These are phyloP conservation scores for Flexamia atlantica DNA, from an alignment of 2,888 invertebrate species.

Conservation along the genomic window DNA sequence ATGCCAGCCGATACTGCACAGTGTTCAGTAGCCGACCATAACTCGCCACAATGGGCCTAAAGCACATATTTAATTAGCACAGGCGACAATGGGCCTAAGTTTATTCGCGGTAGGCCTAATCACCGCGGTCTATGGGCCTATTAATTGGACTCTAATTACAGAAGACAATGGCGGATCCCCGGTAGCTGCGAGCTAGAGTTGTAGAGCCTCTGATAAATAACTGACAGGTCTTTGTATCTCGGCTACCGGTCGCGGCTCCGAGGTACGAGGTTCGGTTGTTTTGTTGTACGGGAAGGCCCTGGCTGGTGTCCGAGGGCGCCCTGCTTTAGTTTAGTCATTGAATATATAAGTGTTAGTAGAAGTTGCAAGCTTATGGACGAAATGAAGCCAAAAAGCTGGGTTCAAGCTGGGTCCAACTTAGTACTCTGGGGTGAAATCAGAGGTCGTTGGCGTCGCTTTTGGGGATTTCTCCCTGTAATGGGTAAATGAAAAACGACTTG, in stretches of 20 bases:
- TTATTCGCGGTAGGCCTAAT: constrained; percentile 45
- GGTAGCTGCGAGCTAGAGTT: constrained; percentile 36
- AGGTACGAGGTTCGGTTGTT: background rate
- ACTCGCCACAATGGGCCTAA: constrained; percentile 22
- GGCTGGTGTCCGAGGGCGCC: no score
- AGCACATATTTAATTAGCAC: constrained; percentile 48
- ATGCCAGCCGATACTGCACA: constrained; percentile 38
- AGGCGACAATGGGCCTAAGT: constrained; percentile 52
- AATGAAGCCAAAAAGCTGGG: no score
- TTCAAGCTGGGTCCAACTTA: no score
- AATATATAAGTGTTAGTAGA: no score
- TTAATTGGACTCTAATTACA: constrained; percentile 59
- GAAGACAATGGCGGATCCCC: constrained; percentile 45
- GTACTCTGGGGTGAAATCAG: no score
- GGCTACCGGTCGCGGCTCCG: constrained; percentile 17
- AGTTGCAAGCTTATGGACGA: no score
- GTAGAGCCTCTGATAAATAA: no score
- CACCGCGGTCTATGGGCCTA: constrained; percentile 41
- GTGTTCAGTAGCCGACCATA: background rate
- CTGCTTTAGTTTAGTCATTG: no score
- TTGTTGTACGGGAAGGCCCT: background rate
- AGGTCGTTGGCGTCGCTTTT: no score
- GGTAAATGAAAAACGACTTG: no score
- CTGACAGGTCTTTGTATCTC: constrained; percentile 22
- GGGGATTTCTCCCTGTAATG: no score